A percentile compares a stretch with the other conserved stretches of the same genome.
These are phyloP conservation scores for Lucilia sericata DNA, from an alignment of 1,140 invertebrate genomes.

Conservation along the genomic window DNA sequence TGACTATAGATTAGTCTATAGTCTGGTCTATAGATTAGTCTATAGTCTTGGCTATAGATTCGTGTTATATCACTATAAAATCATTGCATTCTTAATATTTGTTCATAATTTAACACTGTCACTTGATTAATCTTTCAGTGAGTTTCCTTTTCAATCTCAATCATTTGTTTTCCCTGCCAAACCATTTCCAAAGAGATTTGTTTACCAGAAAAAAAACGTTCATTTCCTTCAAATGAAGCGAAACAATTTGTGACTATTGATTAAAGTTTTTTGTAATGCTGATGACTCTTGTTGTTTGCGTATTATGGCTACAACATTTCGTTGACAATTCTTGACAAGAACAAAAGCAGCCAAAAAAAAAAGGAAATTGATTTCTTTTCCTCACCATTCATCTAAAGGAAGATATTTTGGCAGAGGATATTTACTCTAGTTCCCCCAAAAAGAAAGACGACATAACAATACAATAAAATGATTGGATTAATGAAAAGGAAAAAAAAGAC, in stretches of 20 bases:
- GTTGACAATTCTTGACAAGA: not conserved
- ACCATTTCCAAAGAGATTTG: not conserved
- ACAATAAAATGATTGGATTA: not conserved
- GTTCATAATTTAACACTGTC: too few relatives aligned
- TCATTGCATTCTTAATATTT: too few relatives aligned
- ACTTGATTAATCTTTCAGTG: too few relatives aligned
- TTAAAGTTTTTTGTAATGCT: not conserved
- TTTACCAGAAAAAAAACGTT: not conserved
- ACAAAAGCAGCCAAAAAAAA: not conserved
- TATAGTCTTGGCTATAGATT: too few relatives aligned
- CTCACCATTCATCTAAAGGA: not conserved
- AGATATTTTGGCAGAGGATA: not conserved
- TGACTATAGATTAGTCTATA: too few relatives aligned
- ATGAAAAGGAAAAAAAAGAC: not conserved
- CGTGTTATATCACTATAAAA: too few relatives aligned
- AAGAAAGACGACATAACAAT: not conserved
- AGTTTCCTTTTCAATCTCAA: too few relatives aligned
- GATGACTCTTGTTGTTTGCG: not conserved
- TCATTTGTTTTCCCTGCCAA: not conserved
- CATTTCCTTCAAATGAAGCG: not conserved
- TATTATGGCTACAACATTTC: not conserved
- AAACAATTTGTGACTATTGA: not conserved
- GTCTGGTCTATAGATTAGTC: too few relatives aligned
- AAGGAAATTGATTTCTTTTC: constrained; percentile 27
- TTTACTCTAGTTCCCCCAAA: not conserved